Percentiles rank a stretch among this genome's conserved stretches.
Conservation (phyloP, 2,113 vertebrate species). For the Gopherus flavomarginatus region DNA sequence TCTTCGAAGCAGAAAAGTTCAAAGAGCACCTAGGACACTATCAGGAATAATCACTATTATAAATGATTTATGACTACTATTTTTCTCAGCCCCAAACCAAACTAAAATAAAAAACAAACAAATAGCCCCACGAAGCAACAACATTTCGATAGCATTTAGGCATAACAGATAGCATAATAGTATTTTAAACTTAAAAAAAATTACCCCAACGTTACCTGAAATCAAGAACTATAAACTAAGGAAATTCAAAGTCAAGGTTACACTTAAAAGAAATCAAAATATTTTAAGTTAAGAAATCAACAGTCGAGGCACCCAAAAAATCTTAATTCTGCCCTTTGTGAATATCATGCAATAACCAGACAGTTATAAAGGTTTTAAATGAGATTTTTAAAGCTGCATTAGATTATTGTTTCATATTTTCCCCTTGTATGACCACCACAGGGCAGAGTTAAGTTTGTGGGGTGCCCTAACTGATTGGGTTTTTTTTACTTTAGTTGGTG, state of each 20-base stretch:
- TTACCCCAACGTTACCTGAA: neutral
- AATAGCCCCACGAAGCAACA: neutral
- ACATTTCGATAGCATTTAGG: neutral
- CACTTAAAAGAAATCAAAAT: neutral
- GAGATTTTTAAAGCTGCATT: neutral
- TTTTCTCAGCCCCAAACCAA: neutral
- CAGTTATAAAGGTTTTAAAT: neutral
- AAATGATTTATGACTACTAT: neutral
- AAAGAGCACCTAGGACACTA: neutral
- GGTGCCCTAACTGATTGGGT: neutral
- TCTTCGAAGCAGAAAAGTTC: neutral
- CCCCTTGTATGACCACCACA: neutral
- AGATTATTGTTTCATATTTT: neutral
- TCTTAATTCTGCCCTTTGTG: neutral
- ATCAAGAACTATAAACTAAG: neutral
- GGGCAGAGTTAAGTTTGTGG: neutral
- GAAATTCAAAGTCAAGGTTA: neutral
- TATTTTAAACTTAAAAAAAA: neutral
- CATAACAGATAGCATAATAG: neutral
- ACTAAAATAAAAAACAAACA: neutral
- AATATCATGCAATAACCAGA: neutral
- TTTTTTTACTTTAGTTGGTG: neutral
- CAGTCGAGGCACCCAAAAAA: neutral
- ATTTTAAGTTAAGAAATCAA: neutral
- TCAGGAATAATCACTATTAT: neutral